These are phyloP conservation scores for Trichogramma evanescens DNA, from an alignment of 2,888 invertebrate species.

Conservation along the genomic window DNA sequence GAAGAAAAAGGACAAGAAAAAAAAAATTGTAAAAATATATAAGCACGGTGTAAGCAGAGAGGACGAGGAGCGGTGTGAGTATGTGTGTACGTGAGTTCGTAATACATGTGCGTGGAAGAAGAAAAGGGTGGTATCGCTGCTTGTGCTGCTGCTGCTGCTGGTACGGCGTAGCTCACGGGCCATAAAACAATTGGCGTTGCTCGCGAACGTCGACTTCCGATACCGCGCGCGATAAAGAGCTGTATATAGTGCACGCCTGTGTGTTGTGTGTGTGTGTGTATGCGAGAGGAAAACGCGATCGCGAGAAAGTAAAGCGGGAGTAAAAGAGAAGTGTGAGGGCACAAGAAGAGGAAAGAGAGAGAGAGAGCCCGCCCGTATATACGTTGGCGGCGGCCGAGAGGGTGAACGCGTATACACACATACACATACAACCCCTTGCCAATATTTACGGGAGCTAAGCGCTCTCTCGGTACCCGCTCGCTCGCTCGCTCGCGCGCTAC, in stretches of 20 bases:
- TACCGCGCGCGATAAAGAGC: slow-evolving; percentile 36
- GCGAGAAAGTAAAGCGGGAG: slow-evolving; percentile 8
- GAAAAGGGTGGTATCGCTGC: neutral
- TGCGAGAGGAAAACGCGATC: neutral
- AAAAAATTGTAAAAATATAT: too few species aligned
- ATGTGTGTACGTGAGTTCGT: too few species aligned
- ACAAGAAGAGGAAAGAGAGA: too few species aligned
- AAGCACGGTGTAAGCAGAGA: too few species aligned
- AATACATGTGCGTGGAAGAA: neutral
- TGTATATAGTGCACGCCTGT: slow-evolving; percentile 2
- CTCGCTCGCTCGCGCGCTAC: slow-evolving; percentile 24
- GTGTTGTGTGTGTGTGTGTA: neutral
- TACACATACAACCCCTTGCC: slow-evolving; percentile 26
- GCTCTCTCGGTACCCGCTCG: slow-evolving; percentile 9
- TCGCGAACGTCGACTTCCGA: slow-evolving; percentile 34
- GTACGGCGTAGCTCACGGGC: slow-evolving; percentile 22
- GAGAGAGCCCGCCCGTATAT: neutral
- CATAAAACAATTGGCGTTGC: slow-evolving; percentile 41
- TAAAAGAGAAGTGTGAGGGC: neutral
- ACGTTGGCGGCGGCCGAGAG: neutral
- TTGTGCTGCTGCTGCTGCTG: too few species aligned
- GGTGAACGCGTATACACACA: neutral
- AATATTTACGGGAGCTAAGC: slow-evolving; percentile 41
- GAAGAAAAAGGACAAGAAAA: too few species aligned
- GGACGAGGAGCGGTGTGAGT: too few species aligned